Evolutionary conservation across 2,113 vertebrate genomes (phyloP).

Genomic region (Burhinus oedicnemus): DNA sequence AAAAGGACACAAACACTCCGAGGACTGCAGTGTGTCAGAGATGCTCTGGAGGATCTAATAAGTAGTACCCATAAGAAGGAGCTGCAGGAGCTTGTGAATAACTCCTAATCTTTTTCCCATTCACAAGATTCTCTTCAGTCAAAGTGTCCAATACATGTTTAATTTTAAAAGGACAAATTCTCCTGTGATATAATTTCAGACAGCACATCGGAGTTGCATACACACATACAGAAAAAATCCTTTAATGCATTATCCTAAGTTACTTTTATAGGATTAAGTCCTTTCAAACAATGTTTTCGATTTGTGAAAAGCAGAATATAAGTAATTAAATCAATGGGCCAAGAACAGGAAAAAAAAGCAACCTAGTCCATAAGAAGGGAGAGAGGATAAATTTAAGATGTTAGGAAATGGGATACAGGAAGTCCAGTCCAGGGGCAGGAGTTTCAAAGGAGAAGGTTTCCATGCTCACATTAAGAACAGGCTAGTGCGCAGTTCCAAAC

Average conservation of each 20-base stretch:
- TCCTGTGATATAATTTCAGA: not conserved
- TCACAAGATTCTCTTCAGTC: not conserved
- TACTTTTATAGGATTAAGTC: not conserved
- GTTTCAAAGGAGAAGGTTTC: not conserved
- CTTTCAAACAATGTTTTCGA: not conserved
- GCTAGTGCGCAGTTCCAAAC: not conserved
- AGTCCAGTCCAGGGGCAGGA: not conserved
- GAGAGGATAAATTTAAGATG: not conserved
- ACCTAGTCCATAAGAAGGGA: not conserved
- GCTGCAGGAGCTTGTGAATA: not conserved
- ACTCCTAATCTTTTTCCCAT: not conserved
- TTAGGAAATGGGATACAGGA: not conserved
- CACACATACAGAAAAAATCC: not conserved
- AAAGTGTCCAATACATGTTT: not conserved
- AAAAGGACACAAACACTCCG: not conserved
- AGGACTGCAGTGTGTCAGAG: not conserved
- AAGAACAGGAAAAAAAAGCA: not conserved
- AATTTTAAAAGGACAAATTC: not conserved
- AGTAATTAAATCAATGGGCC: not conserved
- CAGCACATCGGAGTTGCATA: not conserved
- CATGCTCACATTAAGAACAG: not conserved
- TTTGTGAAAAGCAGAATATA: not conserved
- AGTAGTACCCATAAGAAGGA: not conserved
- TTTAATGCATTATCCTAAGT: not conserved
- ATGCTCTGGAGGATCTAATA: not conserved